Base-by-base conservation (phyloP, 1,140 invertebrate species). In the Eufriesea mexicana region DNA sequence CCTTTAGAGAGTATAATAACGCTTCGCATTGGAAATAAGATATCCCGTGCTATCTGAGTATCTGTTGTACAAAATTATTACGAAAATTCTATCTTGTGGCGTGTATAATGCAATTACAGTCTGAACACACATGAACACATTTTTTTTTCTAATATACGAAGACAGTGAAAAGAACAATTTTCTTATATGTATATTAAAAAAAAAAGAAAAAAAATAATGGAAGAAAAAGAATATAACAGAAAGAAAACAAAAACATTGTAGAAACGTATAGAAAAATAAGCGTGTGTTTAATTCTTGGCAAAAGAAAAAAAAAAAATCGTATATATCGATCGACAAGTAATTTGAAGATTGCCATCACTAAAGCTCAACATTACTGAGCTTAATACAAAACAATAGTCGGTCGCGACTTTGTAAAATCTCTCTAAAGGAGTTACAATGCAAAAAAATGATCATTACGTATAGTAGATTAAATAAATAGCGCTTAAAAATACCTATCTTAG, bases 391-490 rank as follows among this genome's bases (percentile, higher is more conserved):
- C 55, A 18, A 70, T 51, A 72, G n/a, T 62, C 54, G 28, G 28
- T 72, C 67, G 57, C 54, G 59, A 49, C 25, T 45, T 74, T 51
- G 20, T 14, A 47, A 57, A 59, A 51, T 28, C 62, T 82, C 79
- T 82, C 79, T 83, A 83, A 84, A 80, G 59, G 79, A 87, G 74
- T 49, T n/a, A 84, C 77, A 84, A 84, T 84, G 54, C 67, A 77
- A 79, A 73, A 55, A 55, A 61, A 64, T 72, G 77, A 47, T 82
- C 23, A 47, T 80, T 86, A 75, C 55, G 83, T 51, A 67, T 59
- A 73, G 54, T 74, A 77, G 42, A 79, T 87, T 77, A 77, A 87
- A 87, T 87, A 87, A 87, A 87, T 87, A 87, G 57, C 28, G 59
- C 51, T 55, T 79, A 84, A 80, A 62, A 80, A 74, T 81, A 77